Conservation (phyloP, 2,113 vertebrate species). For the Pholis gunnellus region DNA sequence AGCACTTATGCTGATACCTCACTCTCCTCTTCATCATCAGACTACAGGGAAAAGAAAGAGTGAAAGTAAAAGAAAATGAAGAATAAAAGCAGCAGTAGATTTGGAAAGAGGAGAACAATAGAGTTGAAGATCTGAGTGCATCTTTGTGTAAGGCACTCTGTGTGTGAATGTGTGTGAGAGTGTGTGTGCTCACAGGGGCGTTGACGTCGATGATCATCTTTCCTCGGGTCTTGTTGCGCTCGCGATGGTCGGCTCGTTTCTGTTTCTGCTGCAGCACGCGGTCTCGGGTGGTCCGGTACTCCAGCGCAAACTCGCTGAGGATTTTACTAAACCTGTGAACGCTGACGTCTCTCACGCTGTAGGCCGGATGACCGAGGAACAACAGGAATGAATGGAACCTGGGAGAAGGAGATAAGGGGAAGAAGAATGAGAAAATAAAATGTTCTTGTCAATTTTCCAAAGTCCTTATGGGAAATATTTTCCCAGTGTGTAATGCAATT, state of each 20-base stretch:
- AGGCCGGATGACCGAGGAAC: slow-evolving; percentile 93
- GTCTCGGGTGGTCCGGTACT: slow-evolving; percentile 96
- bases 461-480: background rate
- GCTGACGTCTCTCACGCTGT: slow-evolving; percentile 92
- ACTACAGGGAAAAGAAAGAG: slow-evolving; percentile 83
- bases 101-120: slow-evolving; percentile 13
- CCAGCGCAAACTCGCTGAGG: slow-evolving; percentile 95
- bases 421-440: background rate
- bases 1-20: slow-evolving; percentile 81
- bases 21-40: slow-evolving; percentile 92
- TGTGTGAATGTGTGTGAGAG: background rate
- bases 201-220: slow-evolving; percentile 98
- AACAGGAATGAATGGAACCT: slow-evolving; percentile 97
- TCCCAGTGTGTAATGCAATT: background rate
- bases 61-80: slow-evolving; percentile 40
- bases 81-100: slow-evolving; percentile 11
- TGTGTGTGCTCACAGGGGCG: slow-evolving; percentile 70
- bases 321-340: slow-evolving; percentile 95
- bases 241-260: slow-evolving; percentile 95
- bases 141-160: background rate
- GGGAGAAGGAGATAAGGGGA: background rate
- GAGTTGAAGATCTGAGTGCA: background rate
- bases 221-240: slow-evolving; percentile 96
- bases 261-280: slow-evolving; percentile 96
- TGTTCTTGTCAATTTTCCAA: background rate